Conservation (phyloP, 1,140 invertebrate species). For the Cheumatopsyche charites region DNA sequence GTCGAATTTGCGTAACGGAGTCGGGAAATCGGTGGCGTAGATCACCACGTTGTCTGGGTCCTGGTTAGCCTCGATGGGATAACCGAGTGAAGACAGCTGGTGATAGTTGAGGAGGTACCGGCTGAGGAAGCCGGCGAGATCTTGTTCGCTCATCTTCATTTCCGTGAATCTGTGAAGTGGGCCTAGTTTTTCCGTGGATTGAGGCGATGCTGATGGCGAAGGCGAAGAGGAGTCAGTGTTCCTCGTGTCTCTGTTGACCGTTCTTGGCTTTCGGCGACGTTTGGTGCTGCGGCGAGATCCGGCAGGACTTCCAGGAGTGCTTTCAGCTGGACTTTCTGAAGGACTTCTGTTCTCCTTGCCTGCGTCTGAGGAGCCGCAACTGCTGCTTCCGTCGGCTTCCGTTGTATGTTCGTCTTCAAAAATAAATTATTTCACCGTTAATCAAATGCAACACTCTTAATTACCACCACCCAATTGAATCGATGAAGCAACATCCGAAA, state of each 20-base stretch:
- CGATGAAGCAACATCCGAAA: constrained; percentile 6
- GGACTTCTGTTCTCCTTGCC: constrained; percentile 55
- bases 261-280: constrained; percentile 44
- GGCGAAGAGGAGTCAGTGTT: constrained; percentile 21
- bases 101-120: constrained; percentile 69
- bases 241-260: constrained; percentile 46
- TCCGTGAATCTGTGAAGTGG: constrained; percentile 52
- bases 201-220: constrained; percentile 48
- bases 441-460: constrained; percentile 29
- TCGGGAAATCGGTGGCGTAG: constrained; percentile 61
- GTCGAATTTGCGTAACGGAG: constrained; percentile 55
- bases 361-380: constrained; percentile 58
- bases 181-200: constrained; percentile 55
- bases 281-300: background rate
- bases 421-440: constrained; percentile 46
- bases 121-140: constrained; percentile 55
- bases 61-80: constrained; percentile 69
- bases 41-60: constrained; percentile 66
- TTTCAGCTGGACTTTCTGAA: constrained; percentile 52
- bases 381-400: constrained; percentile 55
- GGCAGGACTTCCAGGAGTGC: constrained; percentile 55
- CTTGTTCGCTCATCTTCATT: constrained; percentile 51
- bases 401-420: constrained; percentile 46
- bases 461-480: background rate
- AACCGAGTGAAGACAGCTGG: constrained; percentile 73